Base-by-base conservation (phyloP, 2,113 vertebrate genomes). In the Genyomyrus donnyi region DNA sequence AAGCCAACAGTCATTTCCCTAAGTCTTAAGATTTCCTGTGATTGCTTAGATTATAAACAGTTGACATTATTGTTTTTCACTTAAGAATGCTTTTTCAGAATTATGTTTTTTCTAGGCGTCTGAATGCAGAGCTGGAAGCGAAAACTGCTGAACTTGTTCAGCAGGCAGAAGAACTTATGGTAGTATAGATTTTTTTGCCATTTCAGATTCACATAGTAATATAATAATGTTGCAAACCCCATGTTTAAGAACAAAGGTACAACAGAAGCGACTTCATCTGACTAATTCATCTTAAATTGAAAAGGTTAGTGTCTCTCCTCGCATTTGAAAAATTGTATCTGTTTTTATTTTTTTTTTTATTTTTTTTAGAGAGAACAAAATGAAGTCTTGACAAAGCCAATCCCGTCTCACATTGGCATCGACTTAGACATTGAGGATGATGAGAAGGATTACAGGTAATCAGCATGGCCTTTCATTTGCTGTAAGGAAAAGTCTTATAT, bases 81-180 rank as follows among this genome's bases (percentile, higher is more conserved):
- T 80, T 42, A 39, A 17, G 74, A 53, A 56, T 15, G 11, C 45
- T 21, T 13, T 87, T 52, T 52, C n/a, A 50, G 85, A 50, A 85
- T 85, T 31, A 19, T 77, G 84, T 86, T 50, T 91, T 90, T 46
- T 94, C 91, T 91, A 99, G 98, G 92, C 93, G 94, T 90, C 90
- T 98, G 90, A 99, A 99, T 95, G 98, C 97, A 93, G 97, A 98
- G 93, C 93, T 99, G 70, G 97, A 99, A 92, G 97, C 97, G 91
- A 99, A 98, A 97, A 97, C 97, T 91, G 96, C 97, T 91, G 95
- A 96, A 90, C 48, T 99, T 53, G 97, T 98, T 42, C 95, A 91
- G 90, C 96, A 98, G 93, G 97, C 97, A 77, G 97, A 99, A 84
- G 95, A 97, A 94, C 94, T 98, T 58, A 96, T 99, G 95, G 98